Evolutionary conservation across 2,113 vertebrate species (phyloP), one percentile per base, ranked within the genome.

Genomic region (Sceloporus tristichus): DNA sequence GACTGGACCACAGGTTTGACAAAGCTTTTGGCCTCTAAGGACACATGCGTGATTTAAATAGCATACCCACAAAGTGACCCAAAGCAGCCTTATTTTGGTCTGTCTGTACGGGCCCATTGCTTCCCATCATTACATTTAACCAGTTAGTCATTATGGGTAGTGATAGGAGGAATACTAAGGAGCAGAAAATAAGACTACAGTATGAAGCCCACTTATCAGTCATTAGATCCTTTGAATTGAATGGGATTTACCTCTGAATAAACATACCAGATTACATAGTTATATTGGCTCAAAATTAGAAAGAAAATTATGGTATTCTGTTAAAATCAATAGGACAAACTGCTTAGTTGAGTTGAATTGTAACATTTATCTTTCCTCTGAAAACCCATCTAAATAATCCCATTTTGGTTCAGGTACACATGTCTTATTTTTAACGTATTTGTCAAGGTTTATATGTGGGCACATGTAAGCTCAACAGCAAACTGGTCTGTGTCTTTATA

Each of bases 371-470:
- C 6, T 68, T 34, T 73, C 34, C 23, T 71, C 70, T 80, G 66
- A 29, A 1, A 11, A 3, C 0, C 0, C n/a, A 34, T 48, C 13
- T 6, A 0, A 68, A n/a, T 70, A 29, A 0, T 70, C 53, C 70
- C 77, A 86, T 48, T 75, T 74, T 89, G 87, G 82, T 0, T 29
- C 16, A 5, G 75, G 70, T 25, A 53, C 62, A 48, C 48, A 48
- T 48, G 48, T 48, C 48, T 48, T 48, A 48, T 48, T 48, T 48
- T 48, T 48, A 3, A 48, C 48, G 7, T 48, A 48, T 48, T 48
- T 4, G 7, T 11, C 75, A 29, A 29, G 75, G 25, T 5, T 38
- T 0, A 5, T 29, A 65, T 29, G 8, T 75, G 56, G 79, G 48
- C 27, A 19, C 9, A 87, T 54, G 53, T 6, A 79, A 79, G 7